Evolutionary conservation across 30 jellyfish, hydroid and myxozoan species (phyloP), one percentile per base, ranked within the genome.

Genomic region (Clytia hemisphaerica): DNA sequence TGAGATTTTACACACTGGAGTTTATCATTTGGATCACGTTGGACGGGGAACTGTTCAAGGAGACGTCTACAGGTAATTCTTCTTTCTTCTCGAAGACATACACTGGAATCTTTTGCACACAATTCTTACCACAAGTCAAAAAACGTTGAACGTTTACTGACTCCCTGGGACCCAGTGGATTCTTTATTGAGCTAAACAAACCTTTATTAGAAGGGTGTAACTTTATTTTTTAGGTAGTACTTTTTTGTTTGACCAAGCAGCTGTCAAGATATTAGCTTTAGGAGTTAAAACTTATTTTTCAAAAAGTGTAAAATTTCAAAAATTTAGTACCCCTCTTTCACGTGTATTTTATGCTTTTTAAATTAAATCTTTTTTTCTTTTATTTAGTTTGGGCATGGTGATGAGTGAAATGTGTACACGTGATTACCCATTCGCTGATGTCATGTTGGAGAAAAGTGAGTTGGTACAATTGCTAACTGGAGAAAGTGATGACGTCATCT

Each of bases 31-130:
- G 37, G 95, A 89, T 65, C 98, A 89, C 30, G 95, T 89, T 62
- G 98, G 94, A 1, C 71, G 85, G 29, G 98, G 98, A n/a, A 67
- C 98, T 7, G 67, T 36, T 12, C 95, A 89, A 40, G 98, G 95
- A 7, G 98, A 89, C 54, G 76, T 82, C 0, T 89, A 58, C 93
- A 89, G 98, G 98, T 82, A 59, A 1, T 15, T 45, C 14, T 21
- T 19, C 3, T n/a, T n/a, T n/a, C n/a, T n/a, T n/a, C n/a, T n/a
- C n/a, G n/a, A n/a, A n/a, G n/a, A n/a, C n/a, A n/a, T n/a, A n/a
- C n/a, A n/a, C n/a, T n/a, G n/a, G n/a, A n/a, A n/a, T n/a, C n/a
- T n/a, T n/a, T n/a, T n/a, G n/a, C n/a, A n/a, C n/a, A n/a, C 53
- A 9, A n/a, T 40, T 10, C 53, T 7, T n/a, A n/a, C 10, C n/a